Evolutionary conservation across 2,888 invertebrate genomes (phyloP), one percentile per base, ranked within the genome.

Genomic region (Macropis europaea): DNA sequence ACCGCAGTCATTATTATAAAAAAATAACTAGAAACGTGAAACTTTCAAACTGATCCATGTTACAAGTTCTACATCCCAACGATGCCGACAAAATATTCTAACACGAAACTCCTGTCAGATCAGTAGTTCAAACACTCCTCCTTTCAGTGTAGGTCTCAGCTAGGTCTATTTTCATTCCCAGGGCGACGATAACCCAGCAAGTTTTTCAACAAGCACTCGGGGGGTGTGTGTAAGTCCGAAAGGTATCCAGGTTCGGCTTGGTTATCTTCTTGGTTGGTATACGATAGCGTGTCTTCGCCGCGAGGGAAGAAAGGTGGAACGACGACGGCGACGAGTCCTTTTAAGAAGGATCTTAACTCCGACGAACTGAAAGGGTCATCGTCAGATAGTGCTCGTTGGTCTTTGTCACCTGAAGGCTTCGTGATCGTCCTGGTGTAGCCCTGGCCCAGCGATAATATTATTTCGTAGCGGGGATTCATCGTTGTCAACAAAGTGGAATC

Each of bases 321-420:
- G 48, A 34, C 47, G 15, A 36, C 43, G 11, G 26, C 19, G 59
- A 38, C 45, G 72, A 43, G 36, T 61, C 42, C 66, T 76, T 67
- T 70, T 62, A 64, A 62, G 48, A 66, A 54, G 47, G 79, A 66
- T 69, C 57, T 73, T 47, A 69, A 77, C 60, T 72, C 62, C 24
- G 38, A 28, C 61, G 43, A 62, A 68, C 53, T 62, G 60, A 72
- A 63, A 67, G 60, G 76, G 64, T 60, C 68, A 60, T 54, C 66
- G 69, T 40, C 36, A 66, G 69, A 76, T 61, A 76, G 69, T 36
- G 60, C 19, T 43, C 56, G 69, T 76, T 56, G 69, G 28, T 64
- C 69, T 72, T 68, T 61, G 68, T 63, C 79, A 66, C 48, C 47
- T 15, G 50, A 38, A 71, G 67, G 40, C 45, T 42, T 52, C 54